Evolutionary conservation across 1,140 invertebrate species (phyloP).

Genomic region (Rhagoletis zephyria): DNA sequence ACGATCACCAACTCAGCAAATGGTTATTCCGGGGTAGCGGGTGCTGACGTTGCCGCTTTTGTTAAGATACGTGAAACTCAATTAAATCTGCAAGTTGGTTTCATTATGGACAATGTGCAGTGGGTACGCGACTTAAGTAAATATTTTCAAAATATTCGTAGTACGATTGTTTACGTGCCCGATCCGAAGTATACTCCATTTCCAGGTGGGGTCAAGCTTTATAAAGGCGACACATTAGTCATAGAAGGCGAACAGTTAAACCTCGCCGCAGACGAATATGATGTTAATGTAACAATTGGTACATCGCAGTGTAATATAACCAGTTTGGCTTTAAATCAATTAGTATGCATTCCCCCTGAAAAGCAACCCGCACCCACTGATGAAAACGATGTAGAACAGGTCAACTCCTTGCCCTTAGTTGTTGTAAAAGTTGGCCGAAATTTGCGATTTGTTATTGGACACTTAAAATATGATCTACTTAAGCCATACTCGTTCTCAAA

Average conservation of each 20-base stretch:
- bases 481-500: slow-evolving; percentile 89
- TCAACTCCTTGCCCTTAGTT: slow-evolving; percentile 86
- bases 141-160: slow-evolving; percentile 85
- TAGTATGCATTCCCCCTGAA: slow-evolving; percentile 92
- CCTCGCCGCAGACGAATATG: slow-evolving; percentile 91
- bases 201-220: slow-evolving; percentile 87
- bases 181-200: slow-evolving; percentile 94
- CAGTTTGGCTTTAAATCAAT: slow-evolving; percentile 87
- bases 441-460: slow-evolving; percentile 89
- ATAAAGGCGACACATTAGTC: slow-evolving; percentile 94
- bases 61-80: slow-evolving; percentile 75
- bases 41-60: slow-evolving; percentile 63
- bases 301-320: slow-evolving; percentile 91
- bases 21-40: slow-evolving; percentile 39
- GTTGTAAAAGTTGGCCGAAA: slow-evolving; percentile 91
- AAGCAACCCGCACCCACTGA: slow-evolving; percentile 89
- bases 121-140: slow-evolving; percentile 90
- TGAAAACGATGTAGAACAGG: slow-evolving; percentile 84
- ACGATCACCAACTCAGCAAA: slow-evolving; percentile 55
- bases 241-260: slow-evolving; percentile 95
- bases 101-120: slow-evolving; percentile 96
- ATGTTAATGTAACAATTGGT: slow-evolving; percentile 94
- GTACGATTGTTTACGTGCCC: slow-evolving; percentile 88
- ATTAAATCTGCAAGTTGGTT: slow-evolving; percentile 84
- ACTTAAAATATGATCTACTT: slow-evolving; percentile 90